These are phyloP conservation scores for Centropus unirufus DNA, from an alignment of 2,113 vertebrate species.

Conservation along the genomic window DNA sequence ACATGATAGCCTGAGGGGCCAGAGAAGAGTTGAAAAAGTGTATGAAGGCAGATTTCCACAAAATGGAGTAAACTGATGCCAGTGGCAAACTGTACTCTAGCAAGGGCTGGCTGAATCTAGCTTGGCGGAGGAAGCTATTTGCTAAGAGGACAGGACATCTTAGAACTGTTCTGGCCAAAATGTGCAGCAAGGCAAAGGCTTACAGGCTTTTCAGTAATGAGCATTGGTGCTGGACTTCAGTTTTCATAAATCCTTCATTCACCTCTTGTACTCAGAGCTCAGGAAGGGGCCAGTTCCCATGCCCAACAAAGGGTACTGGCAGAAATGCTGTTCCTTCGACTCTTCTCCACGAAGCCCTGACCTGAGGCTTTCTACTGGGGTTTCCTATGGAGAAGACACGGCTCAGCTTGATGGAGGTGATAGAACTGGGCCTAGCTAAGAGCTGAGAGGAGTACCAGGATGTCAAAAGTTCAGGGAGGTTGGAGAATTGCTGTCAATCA, in stretches of 20 bases:
- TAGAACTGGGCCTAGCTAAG: background rate
- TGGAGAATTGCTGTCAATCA: background rate
- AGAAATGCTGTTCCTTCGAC: background rate
- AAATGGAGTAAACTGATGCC: background rate
- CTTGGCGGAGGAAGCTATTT: background rate
- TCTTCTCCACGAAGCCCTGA: background rate
- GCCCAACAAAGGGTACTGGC: background rate
- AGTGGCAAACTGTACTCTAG: background rate
- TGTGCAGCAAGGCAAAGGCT: background rate
- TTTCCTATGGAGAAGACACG: background rate
- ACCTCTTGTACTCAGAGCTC: background rate
- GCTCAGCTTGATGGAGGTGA: background rate
- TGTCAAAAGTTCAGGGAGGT: background rate
- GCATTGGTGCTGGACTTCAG: background rate
- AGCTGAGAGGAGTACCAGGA: background rate
- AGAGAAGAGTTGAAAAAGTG: background rate
- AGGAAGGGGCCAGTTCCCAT: background rate
- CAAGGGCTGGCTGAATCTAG: background rate
- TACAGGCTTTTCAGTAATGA: background rate
- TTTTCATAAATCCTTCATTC: background rate
- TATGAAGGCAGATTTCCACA: background rate
- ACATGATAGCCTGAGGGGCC: background rate
- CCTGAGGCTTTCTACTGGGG: background rate
- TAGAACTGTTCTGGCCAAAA: background rate
- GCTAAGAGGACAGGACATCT: background rate